Base-by-base conservation (phyloP, 2,113 vertebrate species). In the Corythornis vintsioides region DNA sequence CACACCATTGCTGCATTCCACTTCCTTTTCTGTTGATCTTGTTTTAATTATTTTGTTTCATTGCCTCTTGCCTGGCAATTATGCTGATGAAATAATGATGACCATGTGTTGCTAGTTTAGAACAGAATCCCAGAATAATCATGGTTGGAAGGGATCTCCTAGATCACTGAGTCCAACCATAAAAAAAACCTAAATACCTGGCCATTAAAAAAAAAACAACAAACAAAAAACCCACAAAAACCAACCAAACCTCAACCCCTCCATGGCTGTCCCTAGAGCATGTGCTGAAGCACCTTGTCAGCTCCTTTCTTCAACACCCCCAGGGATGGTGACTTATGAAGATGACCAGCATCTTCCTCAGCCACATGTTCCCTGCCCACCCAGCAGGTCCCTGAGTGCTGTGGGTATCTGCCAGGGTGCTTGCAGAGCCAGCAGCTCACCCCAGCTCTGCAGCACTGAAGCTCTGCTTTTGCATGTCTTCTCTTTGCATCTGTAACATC, bases 401-500 rank as follows among this genome's bases (percentile, higher is more conserved):
- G 9, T 0, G 0, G 33, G 11, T 75, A 50, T 10, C 11, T 85
- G 20, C 22, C 7, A 20, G 13, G 11, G 11, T 67, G 35, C 31
- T 77, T 40, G 6, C 42, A 83, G 57, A 70, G 79, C 35, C 38
- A 77, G 43, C 78, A 66, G 33, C 19, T 91, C 35, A 42, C 17
- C 64, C 16, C n/a, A 67, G 40, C 47, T 89, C 88, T 90, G 59
- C 72, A 90, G 69, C 74, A 48, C 91, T 93, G 92, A 84, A 90
- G 35, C 35, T 4, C 57, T 85, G 53, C 3, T 35, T 96, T 71
- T 95, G 35, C 82, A 77, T 78, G 56, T 89, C 76, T 73, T 95
- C 35, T 93, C 55, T 96, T 96, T 97, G 78, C 35, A 84, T 18
- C 29, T 82, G 11, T 42, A 86, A 35, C 63, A 85, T 11, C 11